A percentile compares a stretch with the other conserved stretches of the same genome.
phyloP scores from a whole-genome alignment of 2,797 vertebrate genomes.

The Rhynchotus rufescens region DNA sequence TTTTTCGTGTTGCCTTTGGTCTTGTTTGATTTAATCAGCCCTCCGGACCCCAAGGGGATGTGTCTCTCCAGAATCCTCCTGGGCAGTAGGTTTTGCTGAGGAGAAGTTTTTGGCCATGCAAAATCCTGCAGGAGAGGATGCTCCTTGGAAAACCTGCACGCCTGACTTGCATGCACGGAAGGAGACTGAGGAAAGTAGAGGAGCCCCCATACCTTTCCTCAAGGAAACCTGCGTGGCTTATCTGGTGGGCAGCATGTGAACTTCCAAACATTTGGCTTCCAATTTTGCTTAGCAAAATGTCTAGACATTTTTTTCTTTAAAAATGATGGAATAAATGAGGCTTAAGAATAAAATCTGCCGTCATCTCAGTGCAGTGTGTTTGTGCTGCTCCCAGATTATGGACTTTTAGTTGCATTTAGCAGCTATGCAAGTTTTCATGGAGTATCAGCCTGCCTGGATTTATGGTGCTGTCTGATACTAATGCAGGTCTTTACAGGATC shows the following conservation, averaged over 20 bases:
- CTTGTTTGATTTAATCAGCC: background rate
- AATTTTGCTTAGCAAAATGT: background rate
- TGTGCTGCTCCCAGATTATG: background rate
- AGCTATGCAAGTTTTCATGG: background rate
- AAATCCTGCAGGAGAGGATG: background rate
- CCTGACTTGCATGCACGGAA: background rate
- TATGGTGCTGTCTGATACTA: background rate
- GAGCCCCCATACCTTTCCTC: background rate
- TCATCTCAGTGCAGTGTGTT: background rate
- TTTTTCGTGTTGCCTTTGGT: background rate
- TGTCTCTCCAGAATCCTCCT: background rate
- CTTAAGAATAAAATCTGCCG: background rate
- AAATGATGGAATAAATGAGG: background rate
- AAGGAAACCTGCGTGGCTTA: background rate
- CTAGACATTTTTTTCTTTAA: background rate
- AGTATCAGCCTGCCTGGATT: background rate
- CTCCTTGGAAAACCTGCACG: no score
- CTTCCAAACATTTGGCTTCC: background rate
- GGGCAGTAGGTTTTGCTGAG: background rate
- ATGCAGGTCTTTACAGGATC: background rate
- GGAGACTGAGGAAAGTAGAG: background rate
- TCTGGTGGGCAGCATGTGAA: background rate
- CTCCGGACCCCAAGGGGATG: background rate
- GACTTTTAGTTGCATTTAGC: background rate
- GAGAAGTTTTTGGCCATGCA: background rate